Percentiles rank a stretch among this genome's conserved stretches.
phyloP scores from a whole-genome alignment of 2,113 vertebrate species.

The Mystacornis crossleyi region DNA sequence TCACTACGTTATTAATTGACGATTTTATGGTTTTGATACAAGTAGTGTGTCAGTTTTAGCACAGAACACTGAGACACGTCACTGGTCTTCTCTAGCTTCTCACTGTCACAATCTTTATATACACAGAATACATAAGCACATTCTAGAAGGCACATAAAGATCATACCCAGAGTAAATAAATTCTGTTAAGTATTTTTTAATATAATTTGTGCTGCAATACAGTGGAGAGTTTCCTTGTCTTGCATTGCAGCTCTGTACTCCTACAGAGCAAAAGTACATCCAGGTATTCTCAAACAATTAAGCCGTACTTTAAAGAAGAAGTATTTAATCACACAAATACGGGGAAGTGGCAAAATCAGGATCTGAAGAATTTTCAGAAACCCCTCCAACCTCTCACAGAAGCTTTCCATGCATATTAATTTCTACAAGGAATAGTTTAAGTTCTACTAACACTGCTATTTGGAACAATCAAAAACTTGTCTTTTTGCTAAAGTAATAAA shows the following conservation, averaged over 20 bases:
- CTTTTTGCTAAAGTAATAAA: background rate
- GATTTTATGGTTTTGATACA: background rate
- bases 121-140: fast-evolving
- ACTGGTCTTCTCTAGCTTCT: background rate
- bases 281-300: background rate
- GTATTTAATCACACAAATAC: background rate
- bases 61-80: background rate
- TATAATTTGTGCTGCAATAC: background rate
- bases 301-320: background rate
- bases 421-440: background rate
- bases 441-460: background rate
- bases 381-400: background rate
- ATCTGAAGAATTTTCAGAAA: background rate
- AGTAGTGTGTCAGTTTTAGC: background rate
- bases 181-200: background rate
- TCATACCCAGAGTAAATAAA: background rate
- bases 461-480: background rate
- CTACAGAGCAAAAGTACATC: background rate
- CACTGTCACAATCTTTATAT: fast-evolving
- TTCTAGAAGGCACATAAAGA: background rate
- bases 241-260: background rate
- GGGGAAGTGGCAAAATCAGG: background rate
- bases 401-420: background rate
- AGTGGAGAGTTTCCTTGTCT: background rate
- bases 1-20: background rate